Conservation (phyloP, 2,797 vertebrate species). For the Anguilla obscura region DNA sequence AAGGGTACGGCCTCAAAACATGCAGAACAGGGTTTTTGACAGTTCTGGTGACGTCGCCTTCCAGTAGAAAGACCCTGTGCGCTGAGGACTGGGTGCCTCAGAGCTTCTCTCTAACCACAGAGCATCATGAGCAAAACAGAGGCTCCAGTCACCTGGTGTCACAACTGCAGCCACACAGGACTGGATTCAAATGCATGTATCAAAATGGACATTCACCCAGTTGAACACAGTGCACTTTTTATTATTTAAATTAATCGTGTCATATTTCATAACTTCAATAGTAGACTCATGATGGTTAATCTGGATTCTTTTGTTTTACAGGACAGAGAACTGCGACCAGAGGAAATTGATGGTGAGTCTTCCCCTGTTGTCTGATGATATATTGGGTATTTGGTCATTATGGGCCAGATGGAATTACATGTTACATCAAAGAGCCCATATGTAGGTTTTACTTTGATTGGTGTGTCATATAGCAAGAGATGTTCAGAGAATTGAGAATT, state of each 20-base stretch:
- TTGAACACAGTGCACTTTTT: not conserved
- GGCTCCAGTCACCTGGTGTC: constrained; percentile 3
- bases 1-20: not conserved
- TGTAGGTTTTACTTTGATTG: not conserved
- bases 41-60: constrained; percentile 31
- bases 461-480: not conserved
- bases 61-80: not conserved
- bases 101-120: not conserved
- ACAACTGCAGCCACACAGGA: not conserved
- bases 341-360: constrained; percentile 92
- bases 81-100: not conserved
- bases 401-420: not conserved
- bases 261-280: not conserved
- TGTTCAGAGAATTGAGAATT: not conserved
- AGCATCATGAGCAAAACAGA: not conserved
- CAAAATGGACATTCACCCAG: not conserved
- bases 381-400: not conserved
- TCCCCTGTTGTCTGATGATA: not conserved
- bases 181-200: not conserved
- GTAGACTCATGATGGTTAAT: constrained; percentile 26
- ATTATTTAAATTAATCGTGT: not conserved
- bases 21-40: constrained; percentile 25
- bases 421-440: not conserved
- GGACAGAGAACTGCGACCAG: constrained; percentile 93
- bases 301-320: constrained; percentile 63